These are phyloP conservation scores for Arion vulgaris DNA, from an alignment of 1,140 invertebrate genomes.

Conservation along the genomic window DNA sequence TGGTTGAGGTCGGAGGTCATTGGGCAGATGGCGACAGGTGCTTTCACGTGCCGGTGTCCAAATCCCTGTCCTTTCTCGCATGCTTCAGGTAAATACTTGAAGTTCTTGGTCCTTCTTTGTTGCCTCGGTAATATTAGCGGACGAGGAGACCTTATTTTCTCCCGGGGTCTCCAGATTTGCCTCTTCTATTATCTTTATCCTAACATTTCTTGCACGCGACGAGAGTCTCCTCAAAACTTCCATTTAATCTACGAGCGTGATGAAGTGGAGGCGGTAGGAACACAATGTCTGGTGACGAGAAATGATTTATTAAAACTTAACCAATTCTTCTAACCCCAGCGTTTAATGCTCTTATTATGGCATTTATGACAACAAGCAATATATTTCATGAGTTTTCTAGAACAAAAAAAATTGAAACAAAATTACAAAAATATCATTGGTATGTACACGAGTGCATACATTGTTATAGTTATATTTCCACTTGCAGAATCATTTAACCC, in stretches of 20 bases:
- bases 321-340: too few species aligned
- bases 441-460: too few species aligned
- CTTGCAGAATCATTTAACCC: too few species aligned
- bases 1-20: slow-evolving; percentile 14
- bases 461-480: too few species aligned
- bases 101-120: neutral
- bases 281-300: too few species aligned
- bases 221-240: neutral
- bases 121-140: slow-evolving; percentile 20
- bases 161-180: neutral
- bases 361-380: too few species aligned
- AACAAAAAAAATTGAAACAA: too few species aligned
- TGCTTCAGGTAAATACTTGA: slow-evolving; percentile 21
- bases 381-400: too few species aligned
- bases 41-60: slow-evolving; percentile 19
- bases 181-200: neutral
- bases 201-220: neutral
- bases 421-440: too few species aligned
- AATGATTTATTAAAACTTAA: too few species aligned
- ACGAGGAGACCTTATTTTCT: neutral
- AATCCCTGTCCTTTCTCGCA: slow-evolving; percentile 20
- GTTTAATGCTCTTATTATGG: too few species aligned
- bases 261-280: neutral
- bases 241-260: neutral
- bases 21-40: slow-evolving; percentile 28